These are phyloP conservation scores for Paracyclopina nana DNA, from an alignment of 1,140 invertebrate genomes.

Conservation along the genomic window DNA sequence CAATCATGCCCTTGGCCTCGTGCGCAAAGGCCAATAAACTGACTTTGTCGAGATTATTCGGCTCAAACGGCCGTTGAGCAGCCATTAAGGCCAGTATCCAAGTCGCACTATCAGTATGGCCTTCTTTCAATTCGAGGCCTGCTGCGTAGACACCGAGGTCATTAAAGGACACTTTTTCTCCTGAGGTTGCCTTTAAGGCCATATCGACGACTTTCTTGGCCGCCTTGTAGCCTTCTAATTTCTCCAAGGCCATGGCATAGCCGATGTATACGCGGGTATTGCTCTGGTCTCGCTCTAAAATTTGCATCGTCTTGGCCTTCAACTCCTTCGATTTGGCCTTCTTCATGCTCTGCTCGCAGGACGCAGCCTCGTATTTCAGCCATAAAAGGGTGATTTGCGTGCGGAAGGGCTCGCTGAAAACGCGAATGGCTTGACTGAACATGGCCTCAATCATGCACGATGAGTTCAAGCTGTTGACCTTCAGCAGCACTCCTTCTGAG, in stretches of 20 bases:
- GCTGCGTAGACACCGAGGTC: not conserved
- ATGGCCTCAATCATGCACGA: not conserved
- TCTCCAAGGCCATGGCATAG: not conserved
- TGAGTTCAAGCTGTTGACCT: not conserved
- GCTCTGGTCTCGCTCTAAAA: not conserved
- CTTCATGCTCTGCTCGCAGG: not conserved
- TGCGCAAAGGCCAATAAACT: not conserved
- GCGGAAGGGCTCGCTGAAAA: not conserved
- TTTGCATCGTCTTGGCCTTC: not conserved
- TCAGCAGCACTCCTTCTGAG: not conserved
- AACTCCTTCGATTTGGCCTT: not conserved
- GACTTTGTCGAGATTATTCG: not conserved
- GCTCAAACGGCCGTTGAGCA: not conserved
- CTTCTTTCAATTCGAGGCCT: not conserved
- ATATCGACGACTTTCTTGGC: not conserved
- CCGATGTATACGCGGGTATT: not conserved
- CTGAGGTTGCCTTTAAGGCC: not conserved
- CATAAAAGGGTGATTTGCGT: conserved; percentile 4
- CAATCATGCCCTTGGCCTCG: not conserved
- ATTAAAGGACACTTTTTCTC: too few relatives aligned
- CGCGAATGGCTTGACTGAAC: conserved; percentile 1
- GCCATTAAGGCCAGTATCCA: too few relatives aligned
- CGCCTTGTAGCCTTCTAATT: not conserved
- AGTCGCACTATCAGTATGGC: too few relatives aligned
- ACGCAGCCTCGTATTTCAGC: not conserved